phyloP scores from a whole-genome alignment of 2,888 invertebrate species.

The Pheosia tremula region DNA sequence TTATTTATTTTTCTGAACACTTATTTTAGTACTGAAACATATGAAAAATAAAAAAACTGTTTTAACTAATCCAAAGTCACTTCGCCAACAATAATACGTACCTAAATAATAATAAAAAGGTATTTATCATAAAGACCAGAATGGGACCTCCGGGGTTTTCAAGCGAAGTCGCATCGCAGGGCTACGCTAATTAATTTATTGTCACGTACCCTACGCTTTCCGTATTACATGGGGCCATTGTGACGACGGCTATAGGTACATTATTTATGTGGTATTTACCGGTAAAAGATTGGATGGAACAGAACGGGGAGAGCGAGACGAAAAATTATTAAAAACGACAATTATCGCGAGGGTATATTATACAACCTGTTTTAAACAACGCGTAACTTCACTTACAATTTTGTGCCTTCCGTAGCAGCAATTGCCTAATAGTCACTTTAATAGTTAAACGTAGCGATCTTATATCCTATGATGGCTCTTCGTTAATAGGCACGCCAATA shows the following conservation, averaged over 20 bases:
- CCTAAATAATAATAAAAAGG: neutral
- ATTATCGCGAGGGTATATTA: neutral
- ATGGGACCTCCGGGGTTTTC: neutral
- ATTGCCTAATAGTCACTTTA: too few relatives aligned
- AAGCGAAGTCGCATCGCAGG: conserved; percentile 43
- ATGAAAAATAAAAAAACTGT: too few relatives aligned
- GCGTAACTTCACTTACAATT: too few relatives aligned
- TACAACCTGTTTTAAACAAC: too few relatives aligned
- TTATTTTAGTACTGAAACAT: too few relatives aligned
- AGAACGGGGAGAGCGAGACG: conserved; percentile 11
- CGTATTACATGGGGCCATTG: conserved; percentile 42
- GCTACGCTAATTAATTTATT: conserved; percentile 72
- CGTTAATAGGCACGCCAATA: too few relatives aligned
- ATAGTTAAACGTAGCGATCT: too few relatives aligned
- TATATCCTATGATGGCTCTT: too few relatives aligned
- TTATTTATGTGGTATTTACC: conserved; percentile 42
- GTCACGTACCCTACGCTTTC: conserved; percentile 50
- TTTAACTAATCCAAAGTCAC: neutral
- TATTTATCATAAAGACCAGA: neutral
- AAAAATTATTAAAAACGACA: neutral
- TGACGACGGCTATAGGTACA: conserved; percentile 43
- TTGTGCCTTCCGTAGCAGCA: too few relatives aligned
- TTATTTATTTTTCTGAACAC: too few relatives aligned
- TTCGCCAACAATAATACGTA: neutral
- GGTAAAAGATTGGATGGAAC: conserved; percentile 8